phyloP scores from a whole-genome alignment of 1,140 invertebrate genomes.

The Achroia grisella region DNA sequence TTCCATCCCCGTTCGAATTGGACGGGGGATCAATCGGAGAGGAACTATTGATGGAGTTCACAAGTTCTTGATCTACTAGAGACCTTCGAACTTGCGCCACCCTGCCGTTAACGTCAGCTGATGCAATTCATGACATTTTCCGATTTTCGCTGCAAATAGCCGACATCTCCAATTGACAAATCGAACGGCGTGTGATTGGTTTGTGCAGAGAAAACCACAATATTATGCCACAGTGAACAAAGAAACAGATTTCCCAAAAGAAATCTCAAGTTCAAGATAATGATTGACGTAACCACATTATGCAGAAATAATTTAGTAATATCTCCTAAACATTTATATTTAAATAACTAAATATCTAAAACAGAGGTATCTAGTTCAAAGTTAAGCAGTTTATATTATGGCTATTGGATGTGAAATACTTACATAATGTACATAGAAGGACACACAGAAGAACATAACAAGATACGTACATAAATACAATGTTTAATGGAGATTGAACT shows the following conservation, averaged over 20 bases:
- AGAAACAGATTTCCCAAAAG: slow-evolving; percentile 17
- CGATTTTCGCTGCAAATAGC: slow-evolving; percentile 16
- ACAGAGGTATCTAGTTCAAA: too few species aligned
- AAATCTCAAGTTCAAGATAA: slow-evolving; percentile 35
- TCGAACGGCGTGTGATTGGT: slow-evolving; percentile 2
- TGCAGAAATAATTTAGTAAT: not conserved
- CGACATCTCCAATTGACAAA: not conserved
- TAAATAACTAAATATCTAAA: too few species aligned
- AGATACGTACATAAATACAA: too few species aligned
- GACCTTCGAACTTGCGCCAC: slow-evolving; percentile 21
- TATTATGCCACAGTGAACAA: not conserved
- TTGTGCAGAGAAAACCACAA: slow-evolving; percentile 17
- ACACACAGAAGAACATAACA: too few species aligned
- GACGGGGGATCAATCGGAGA: too few species aligned
- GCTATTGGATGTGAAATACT: too few species aligned
- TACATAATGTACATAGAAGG: too few species aligned
- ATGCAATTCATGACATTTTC: slow-evolving; percentile 15
- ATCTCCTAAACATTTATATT: too few species aligned
- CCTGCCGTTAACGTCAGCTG: not conserved
- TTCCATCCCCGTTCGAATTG: too few species aligned
- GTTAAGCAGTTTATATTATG: too few species aligned
- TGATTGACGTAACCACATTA: not conserved
- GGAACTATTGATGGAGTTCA: too few species aligned
- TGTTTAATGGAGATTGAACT: too few species aligned
- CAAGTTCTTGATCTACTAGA: slow-evolving; percentile 9